A percentile compares a stretch with the other conserved stretches of the same genome.
These are phyloP conservation scores for Acanthopleura granulata DNA, from an alignment of 2,888 invertebrate species.

Conservation along the genomic window DNA sequence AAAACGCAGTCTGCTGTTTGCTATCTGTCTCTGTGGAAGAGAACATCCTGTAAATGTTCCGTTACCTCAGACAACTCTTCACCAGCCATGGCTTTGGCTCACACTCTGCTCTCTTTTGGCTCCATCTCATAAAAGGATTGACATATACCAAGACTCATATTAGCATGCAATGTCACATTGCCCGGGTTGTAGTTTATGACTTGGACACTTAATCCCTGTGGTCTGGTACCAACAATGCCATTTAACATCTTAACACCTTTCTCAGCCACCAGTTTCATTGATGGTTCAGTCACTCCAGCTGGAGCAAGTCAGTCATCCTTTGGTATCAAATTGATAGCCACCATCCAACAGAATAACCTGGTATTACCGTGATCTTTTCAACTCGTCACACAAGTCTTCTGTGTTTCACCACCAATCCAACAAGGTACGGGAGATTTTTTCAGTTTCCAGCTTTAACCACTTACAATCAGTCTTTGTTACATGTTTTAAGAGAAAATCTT, in stretches of 20 bases:
- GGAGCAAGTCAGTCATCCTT: neutral
- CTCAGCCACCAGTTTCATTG: no score
- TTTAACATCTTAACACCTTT: no score
- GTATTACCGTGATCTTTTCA: neutral
- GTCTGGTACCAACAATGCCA: no score
- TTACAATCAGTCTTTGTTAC: neutral
- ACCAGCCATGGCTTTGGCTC: neutral
- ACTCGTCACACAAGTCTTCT: neutral
- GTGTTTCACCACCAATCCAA: slow-evolving; percentile 20
- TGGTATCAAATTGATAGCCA: neutral
- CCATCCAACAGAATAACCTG: neutral
- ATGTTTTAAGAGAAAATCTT: slow-evolving; percentile 15
- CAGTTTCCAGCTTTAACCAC: neutral
- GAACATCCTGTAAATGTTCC: neutral
- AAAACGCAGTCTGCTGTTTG: neutral
- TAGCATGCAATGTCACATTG: no score
- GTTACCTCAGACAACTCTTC: neutral
- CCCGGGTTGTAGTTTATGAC: no score
- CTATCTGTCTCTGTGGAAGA: neutral
- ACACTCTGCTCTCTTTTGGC: neutral
- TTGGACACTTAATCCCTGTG: no score
- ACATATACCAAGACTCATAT: no score
- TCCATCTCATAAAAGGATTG: neutral
- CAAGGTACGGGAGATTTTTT: neutral
- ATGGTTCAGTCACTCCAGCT: no score